Percentiles rank a stretch among this genome's conserved stretches.
phyloP scores from a whole-genome alignment of 2,113 vertebrate species.

The Ellobius talpinus region DNA sequence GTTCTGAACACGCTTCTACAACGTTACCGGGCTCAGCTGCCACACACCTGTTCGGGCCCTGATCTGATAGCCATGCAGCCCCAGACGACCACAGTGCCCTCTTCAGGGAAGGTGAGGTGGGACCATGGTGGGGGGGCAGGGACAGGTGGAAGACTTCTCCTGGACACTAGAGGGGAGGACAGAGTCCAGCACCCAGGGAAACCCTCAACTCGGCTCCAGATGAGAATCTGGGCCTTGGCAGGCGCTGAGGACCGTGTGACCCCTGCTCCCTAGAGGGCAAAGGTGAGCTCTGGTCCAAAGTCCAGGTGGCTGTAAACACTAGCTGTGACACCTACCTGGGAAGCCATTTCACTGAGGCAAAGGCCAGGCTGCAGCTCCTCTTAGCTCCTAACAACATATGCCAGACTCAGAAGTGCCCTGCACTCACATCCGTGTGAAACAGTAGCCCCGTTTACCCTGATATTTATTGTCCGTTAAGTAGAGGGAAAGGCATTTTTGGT shows the following conservation, averaged over 20 bases:
- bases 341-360: not conserved
- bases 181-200: not conserved
- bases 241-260: rapidly evolving
- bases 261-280: too few species aligned
- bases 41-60: constrained; percentile 89
- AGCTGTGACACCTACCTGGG: not conserved
- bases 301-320: rapidly evolving
- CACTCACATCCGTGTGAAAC: too few species aligned
- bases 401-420: not conserved
- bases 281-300: not conserved
- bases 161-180: not conserved
- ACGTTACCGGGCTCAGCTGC: constrained; percentile 87
- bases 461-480: rapidly evolving
- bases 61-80: constrained; percentile 88
- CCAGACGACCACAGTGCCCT: rapidly evolving
- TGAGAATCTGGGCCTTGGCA: rapidly evolving
- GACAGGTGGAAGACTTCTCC: not conserved
- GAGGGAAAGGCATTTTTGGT: not conserved
- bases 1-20: constrained; percentile 90
- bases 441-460: not conserved
- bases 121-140: not conserved
- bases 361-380: rapidly evolving
- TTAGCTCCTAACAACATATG: rapidly evolving
- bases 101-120: constrained; percentile 67
- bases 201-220: too few species aligned